Conservation (phyloP, 2,888 invertebrate genomes). For the Limnephilus rhombicus region DNA sequence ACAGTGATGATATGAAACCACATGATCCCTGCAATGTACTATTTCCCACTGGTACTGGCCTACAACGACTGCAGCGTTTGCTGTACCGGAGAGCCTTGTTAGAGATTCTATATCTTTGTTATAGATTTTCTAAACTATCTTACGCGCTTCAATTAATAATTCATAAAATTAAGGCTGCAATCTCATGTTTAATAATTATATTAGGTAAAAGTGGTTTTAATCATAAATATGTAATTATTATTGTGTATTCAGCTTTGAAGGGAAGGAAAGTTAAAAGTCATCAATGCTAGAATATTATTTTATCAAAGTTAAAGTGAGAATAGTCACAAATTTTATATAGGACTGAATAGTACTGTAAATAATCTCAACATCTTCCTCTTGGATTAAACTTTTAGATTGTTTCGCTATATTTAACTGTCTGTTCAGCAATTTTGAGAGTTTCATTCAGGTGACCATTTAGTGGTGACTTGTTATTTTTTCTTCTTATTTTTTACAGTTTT, state of each 20-base stretch:
- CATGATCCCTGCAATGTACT: not conserved
- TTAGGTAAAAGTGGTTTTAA: not conserved
- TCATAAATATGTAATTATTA: not conserved
- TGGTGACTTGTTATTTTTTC: not conserved
- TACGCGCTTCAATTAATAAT: not conserved
- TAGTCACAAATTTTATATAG: constrained; percentile 14
- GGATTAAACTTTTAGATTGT: not conserved
- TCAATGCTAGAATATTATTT: not conserved
- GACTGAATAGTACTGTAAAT: not conserved
- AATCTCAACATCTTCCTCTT: not conserved
- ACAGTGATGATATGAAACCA: not conserved
- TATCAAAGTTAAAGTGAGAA: not conserved
- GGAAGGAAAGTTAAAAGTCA: not conserved
- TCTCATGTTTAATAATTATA: not conserved
- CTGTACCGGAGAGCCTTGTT: not conserved
- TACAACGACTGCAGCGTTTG: not conserved
- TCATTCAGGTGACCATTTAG: not conserved
- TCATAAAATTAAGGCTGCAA: not conserved
- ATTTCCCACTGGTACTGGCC: not conserved
- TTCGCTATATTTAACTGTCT: not conserved
- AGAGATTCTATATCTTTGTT: not conserved
- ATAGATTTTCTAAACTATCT: not conserved
- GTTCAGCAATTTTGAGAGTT: not conserved
- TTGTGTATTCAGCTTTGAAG: not conserved
- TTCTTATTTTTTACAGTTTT: not conserved